These are phyloP conservation scores for Argynnis bischoffii DNA, from an alignment of 2,888 invertebrate genomes.

Conservation along the genomic window DNA sequence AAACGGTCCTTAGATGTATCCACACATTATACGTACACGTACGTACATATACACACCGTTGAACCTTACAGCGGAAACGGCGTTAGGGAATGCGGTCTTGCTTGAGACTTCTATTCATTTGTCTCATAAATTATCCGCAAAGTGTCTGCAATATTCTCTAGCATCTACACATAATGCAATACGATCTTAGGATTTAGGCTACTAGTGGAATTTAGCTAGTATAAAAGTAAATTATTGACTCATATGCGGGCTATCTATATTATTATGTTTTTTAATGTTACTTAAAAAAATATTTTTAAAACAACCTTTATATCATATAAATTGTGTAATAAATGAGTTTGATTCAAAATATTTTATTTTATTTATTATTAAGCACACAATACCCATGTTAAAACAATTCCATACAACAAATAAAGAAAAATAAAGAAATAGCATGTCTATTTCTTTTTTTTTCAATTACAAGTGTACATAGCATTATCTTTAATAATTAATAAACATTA, in stretches of 20 bases:
- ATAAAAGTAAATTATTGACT: neutral
- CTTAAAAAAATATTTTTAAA: no score
- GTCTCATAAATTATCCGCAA: conserved; percentile 54
- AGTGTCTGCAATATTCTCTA: conserved; percentile 28
- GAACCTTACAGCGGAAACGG: conserved; percentile 41
- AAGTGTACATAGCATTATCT: no score
- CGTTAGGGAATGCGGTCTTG: conserved; percentile 43
- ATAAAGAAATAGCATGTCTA: no score
- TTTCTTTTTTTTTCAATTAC: no score
- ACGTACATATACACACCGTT: conserved; percentile 23
- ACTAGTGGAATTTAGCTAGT: neutral
- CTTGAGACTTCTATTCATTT: conserved; percentile 51
- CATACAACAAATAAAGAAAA: no score
- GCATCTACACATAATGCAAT: conserved; percentile 6
- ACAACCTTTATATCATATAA: no score
- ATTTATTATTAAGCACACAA: no score
- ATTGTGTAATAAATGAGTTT: no score
- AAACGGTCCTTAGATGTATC: conserved; percentile 1
- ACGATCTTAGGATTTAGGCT: neutral
- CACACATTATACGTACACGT: neutral
- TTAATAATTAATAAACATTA: no score
- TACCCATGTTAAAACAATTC: no score
- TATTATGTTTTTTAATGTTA: no score
- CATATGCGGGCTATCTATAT: neutral
- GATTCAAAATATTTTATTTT: no score